A percentile compares a stretch with the other conserved stretches of the same genome.
phyloP scores from a whole-genome alignment of 1,140 invertebrate genomes.

The Zeugodacus cucurbitae region DNA sequence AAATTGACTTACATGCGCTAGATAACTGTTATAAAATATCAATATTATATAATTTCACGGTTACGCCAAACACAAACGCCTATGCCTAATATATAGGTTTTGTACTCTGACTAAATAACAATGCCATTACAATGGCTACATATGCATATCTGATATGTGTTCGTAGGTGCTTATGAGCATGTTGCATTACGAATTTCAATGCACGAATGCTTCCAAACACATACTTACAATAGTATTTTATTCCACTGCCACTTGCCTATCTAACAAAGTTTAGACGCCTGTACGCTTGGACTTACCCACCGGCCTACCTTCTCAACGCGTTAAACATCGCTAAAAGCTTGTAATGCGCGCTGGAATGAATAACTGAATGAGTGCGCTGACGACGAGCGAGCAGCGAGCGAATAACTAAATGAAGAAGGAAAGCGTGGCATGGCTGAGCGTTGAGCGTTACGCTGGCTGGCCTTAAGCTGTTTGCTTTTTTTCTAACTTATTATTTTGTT shows the following conservation, averaged over 20 bases:
- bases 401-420: not conserved
- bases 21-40: not conserved
- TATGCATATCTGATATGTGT: not conserved
- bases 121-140: not conserved
- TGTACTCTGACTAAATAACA: not conserved
- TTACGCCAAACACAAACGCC: not conserved
- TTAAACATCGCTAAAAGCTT: not conserved
- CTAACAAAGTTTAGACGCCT: not conserved
- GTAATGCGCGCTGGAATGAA: not conserved
- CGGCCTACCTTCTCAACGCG: not conserved
- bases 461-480: not conserved
- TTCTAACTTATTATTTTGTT: not conserved
- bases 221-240: not conserved
- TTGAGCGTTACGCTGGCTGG: constrained; percentile 1
- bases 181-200: not conserved
- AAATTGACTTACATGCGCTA: not conserved
- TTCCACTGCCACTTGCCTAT: not conserved
- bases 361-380: not conserved
- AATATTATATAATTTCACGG: not conserved
- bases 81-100: not conserved
- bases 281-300: not conserved
- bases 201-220: not conserved
- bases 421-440: constrained; percentile 1
- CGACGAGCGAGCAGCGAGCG: not conserved
- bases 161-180: not conserved